These are phyloP conservation scores for Geodia barretti DNA, from an alignment of 37 sponge, comb jelly and placozoan species.

Conservation along the genomic window DNA sequence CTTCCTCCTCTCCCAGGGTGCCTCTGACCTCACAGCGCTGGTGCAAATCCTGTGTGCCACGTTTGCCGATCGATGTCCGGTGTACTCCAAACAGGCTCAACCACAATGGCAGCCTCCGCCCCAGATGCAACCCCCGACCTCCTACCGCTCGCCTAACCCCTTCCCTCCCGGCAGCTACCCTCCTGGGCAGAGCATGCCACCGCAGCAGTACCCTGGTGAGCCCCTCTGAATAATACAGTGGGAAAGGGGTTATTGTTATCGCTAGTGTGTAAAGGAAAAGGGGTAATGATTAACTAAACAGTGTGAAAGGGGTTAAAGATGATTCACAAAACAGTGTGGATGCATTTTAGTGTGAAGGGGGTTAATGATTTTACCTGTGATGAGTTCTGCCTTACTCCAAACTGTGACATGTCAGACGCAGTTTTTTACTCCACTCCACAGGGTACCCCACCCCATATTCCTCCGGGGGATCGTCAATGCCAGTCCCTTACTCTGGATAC, in stretches of 20 bases:
- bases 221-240: not conserved
- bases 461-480: not conserved
- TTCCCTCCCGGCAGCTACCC: conserved; percentile 13
- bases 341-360: too few relatives aligned
- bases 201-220: conserved; percentile 10
- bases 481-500: not conserved
- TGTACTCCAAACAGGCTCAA: conserved; percentile 55
- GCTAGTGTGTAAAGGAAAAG: too few relatives aligned
- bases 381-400: too few relatives aligned
- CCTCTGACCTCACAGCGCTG: conserved; percentile 82
- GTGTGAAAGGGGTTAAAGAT: too few relatives aligned
- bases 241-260: too few relatives aligned
- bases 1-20: conserved; percentile 29
- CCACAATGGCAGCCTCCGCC: conserved; percentile 22
- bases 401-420: too few relatives aligned
- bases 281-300: too few relatives aligned
- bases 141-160: conserved; percentile 27
- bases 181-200: conserved; percentile 5
- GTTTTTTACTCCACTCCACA: not conserved
- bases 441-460: conserved; percentile 2
- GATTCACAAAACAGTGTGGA: too few relatives aligned
- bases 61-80: conserved; percentile 90
- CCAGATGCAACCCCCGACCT: conserved; percentile 1
- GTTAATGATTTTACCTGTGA: too few relatives aligned
- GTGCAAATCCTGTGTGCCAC: conserved; percentile 83